phyloP scores from a whole-genome alignment of 1,140 invertebrate genomes.

The Pteromalus puparum region DNA sequence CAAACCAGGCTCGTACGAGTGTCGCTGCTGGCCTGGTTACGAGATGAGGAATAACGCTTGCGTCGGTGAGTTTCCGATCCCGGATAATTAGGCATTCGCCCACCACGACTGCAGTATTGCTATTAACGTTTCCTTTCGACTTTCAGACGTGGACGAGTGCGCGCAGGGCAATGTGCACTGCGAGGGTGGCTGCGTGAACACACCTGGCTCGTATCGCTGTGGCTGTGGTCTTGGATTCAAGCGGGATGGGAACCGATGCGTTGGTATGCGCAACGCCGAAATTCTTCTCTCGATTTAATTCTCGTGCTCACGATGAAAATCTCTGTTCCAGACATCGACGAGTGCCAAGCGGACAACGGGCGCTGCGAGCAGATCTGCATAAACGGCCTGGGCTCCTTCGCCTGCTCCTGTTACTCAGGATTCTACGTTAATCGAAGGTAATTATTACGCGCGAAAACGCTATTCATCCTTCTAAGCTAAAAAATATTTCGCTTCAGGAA shows the following conservation, averaged over 20 bases:
- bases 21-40: slow-evolving; percentile 86
- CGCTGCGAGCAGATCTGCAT: slow-evolving; percentile 72
- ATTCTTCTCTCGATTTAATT: too few relatives aligned
- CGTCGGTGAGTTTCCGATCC: slow-evolving; percentile 74
- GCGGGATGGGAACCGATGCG: slow-evolving; percentile 67
- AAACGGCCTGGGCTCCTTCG: slow-evolving; percentile 71
- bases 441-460: neutral
- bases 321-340: slow-evolving; percentile 78
- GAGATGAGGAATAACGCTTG: slow-evolving; percentile 77
- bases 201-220: slow-evolving; percentile 88
- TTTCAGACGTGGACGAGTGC: slow-evolving; percentile 79
- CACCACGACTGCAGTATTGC: too few relatives aligned
- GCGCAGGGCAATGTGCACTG: slow-evolving; percentile 73
- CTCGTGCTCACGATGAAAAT: neutral
- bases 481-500: slow-evolving; percentile 57
- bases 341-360: slow-evolving; percentile 76
- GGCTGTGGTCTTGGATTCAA: slow-evolving; percentile 86
- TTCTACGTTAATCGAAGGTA: slow-evolving; percentile 64
- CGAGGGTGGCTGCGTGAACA: slow-evolving; percentile 87
- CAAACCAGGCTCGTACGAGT: slow-evolving; percentile 87
- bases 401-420: slow-evolving; percentile 68
- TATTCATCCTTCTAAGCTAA: too few relatives aligned
- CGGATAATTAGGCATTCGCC: too few relatives aligned
- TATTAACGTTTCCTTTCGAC: neutral
- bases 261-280: slow-evolving; percentile 19